These are phyloP conservation scores for Luehdorfia chinensis DNA, from an alignment of 1,140 invertebrate species.

Conservation along the genomic window DNA sequence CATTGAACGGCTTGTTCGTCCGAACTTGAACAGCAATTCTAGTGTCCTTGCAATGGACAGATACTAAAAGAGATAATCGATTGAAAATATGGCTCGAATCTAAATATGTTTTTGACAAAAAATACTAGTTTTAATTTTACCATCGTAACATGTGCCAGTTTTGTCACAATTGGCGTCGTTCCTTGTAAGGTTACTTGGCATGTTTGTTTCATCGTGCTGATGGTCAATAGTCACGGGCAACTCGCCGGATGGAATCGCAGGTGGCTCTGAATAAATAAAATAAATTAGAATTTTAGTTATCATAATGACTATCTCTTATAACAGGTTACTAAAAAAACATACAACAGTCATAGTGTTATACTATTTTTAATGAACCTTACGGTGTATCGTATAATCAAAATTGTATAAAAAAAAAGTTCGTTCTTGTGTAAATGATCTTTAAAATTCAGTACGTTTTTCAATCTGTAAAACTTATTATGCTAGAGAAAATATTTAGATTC, in stretches of 20 bases:
- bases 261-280: slow-evolving; percentile 58
- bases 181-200: slow-evolving; percentile 83
- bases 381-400: no score
- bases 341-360: no score
- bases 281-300: no score
- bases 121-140: slow-evolving; percentile 71
- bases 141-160: slow-evolving; percentile 96
- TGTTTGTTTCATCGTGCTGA: slow-evolving; percentile 80
- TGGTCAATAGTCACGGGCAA: slow-evolving; percentile 85
- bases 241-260: slow-evolving; percentile 67
- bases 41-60: slow-evolving; percentile 96
- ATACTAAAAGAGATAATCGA: slow-evolving; percentile 80
- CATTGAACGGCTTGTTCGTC: slow-evolving; percentile 96
- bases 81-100: neutral
- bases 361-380: no score
- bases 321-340: no score
- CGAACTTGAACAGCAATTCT: slow-evolving; percentile 94
- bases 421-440: no score
- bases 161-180: slow-evolving; percentile 94
- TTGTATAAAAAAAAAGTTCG: no score
- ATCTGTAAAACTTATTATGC: no score
- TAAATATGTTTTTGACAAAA: neutral
- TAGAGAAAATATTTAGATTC: no score
- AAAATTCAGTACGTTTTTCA: no score
- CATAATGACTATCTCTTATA: no score